Base-by-base conservation (phyloP, 2,797 vertebrate species). In the Perodicticus potto region DNA sequence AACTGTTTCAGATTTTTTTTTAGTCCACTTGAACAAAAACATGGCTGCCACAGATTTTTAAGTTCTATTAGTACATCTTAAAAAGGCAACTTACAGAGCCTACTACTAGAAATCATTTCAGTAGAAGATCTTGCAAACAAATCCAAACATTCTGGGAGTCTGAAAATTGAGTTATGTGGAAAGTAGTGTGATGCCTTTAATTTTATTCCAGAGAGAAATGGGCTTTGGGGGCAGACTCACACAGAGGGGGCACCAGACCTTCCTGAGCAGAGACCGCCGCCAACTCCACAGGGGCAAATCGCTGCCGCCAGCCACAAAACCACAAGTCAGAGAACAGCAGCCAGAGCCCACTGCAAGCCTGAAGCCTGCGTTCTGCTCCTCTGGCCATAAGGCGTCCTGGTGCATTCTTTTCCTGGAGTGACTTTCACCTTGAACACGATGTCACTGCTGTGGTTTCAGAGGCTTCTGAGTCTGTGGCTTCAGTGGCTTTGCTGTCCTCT, bases 281-380 rank as follows among this genome's bases (percentile, higher is more conserved):
- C 45, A 1, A 9, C 32, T 78, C 9, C 12, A 19, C 10, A 27
- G 49, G 22, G 40, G 27, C 8, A 14, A 61, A 17, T 6, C 20
- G 1, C 43, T n/a, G 3, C 22, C 22, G 49, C n/a, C n/a, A 78
- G 22, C 70, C 63, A 25, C 4, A 29, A 73, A 1, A 9, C 9
- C 69, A 43, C 12, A 34, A 14, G 67, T 29, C 2, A 0, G 1
- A 10, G 14, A 23, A 14, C 1, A 20, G 37, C 2, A 45, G 10
- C 32, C 23, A 7, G 80, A 1, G 1, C 17, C 59, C n/a, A 7
- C 10, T 0, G 0, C 7, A 3, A 27, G 10, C 27, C 4, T 0
- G 11, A 23, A 34, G 19, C 1, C 1, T 10, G 16, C 13, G 32
- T 37, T 7, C 1, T 0, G 0, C 9, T 74, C 32, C 34, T 53